These are phyloP conservation scores for Zaprionus ghesquierei DNA, from an alignment of 1,140 invertebrate genomes.

Conservation along the genomic window DNA sequence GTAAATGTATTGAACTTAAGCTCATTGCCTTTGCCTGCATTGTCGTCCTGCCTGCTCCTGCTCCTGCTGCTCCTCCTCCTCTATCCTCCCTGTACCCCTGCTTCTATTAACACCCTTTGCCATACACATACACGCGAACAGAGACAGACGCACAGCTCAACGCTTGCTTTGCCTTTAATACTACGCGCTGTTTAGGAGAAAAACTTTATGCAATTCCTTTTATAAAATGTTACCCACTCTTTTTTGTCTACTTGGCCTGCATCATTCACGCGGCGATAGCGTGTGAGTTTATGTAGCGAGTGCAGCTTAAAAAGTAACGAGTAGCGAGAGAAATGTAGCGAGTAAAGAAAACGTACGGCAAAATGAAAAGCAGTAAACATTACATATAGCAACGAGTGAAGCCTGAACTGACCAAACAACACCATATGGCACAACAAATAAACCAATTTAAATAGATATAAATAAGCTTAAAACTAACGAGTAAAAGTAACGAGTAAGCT, in stretches of 20 bases:
- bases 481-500: background rate
- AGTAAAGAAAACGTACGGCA: too few relatives aligned
- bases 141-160: background rate
- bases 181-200: conserved; percentile 48
- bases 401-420: too few relatives aligned
- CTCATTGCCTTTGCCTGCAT: conserved; percentile 69
- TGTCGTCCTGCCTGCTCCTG: conserved; percentile 33
- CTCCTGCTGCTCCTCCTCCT: background rate
- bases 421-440: too few relatives aligned
- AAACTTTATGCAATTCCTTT: conserved; percentile 75
- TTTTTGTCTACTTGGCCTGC: conserved; percentile 27
- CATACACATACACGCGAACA: background rate
- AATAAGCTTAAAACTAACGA: too few relatives aligned
- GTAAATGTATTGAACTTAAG: conserved; percentile 81
- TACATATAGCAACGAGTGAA: background rate
- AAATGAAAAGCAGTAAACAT: too few relatives aligned
- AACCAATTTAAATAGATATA: too few relatives aligned
- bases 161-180: conserved; percentile 49
- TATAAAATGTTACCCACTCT: conserved; percentile 72
- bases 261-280: conserved; percentile 43
- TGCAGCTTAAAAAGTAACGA: background rate
- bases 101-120: background rate
- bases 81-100: too few relatives aligned
- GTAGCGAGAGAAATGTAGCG: background rate
- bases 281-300: background rate